Conservation (phyloP, 2,113 vertebrate genomes). For the Triplophysa tibetana region DNA sequence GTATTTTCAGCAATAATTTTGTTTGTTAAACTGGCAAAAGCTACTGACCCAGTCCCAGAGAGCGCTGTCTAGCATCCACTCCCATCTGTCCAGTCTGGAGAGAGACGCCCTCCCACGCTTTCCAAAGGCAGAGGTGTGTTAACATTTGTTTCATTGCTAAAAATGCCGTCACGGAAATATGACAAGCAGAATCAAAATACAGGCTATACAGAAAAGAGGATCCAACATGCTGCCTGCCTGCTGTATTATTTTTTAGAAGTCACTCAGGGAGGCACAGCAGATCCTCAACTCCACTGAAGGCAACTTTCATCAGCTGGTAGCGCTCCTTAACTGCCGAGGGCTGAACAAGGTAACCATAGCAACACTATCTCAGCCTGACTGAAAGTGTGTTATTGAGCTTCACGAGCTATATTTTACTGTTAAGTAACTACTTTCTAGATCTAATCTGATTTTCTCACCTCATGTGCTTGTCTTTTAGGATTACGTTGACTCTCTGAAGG, state of each 20-base stretch:
- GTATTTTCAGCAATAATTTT: not conserved
- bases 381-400: not conserved
- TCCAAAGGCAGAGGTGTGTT: conserved; percentile 80
- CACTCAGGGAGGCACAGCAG: conserved; percentile 83
- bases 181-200: not conserved
- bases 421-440: not conserved
- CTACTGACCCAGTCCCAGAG: conserved; percentile 86
- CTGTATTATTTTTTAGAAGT: conserved; percentile 68
- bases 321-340: conserved; percentile 84
- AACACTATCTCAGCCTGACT: not conserved
- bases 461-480: conserved; percentile 70
- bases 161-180: not conserved
- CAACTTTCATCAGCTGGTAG: conserved; percentile 89
- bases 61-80: conserved; percentile 85
- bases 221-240: not conserved
- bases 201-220: not conserved
- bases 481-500: conserved; percentile 84
- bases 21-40: conserved; percentile 64
- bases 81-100: conserved; percentile 84
- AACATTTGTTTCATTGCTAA: not conserved
- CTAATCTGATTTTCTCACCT: not conserved
- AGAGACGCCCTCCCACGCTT: conserved; percentile 83
- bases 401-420: not conserved
- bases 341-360: conserved; percentile 83
- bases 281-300: conserved; percentile 87